Percentiles rank a stretch among this genome's conserved stretches.
phyloP scores from a whole-genome alignment of 2,113 vertebrate genomes.

The Erythrolamprus reginae region DNA sequence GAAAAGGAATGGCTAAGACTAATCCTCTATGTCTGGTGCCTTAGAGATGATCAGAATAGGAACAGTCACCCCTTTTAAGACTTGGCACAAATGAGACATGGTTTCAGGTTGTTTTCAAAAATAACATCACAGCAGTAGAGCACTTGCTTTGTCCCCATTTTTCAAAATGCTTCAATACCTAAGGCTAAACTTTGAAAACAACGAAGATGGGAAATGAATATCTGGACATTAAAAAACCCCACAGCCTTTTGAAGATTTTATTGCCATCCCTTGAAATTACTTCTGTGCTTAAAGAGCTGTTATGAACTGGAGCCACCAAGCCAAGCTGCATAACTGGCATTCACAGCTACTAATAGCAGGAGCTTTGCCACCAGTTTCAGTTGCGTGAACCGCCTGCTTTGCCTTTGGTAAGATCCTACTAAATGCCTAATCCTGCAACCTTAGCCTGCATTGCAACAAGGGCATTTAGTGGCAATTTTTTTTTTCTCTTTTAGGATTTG shows the following conservation, averaged over 20 bases:
- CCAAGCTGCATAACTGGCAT: background rate
- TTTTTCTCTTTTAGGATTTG: background rate
- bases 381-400: background rate
- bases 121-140: background rate
- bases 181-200: background rate
- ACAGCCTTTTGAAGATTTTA: background rate
- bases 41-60: background rate
- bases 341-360: background rate
- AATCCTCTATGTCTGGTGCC: no score
- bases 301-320: background rate
- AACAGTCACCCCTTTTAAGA: background rate
- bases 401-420: background rate
- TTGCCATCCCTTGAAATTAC: background rate
- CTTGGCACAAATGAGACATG: no score
- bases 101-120: background rate
- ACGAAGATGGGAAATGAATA: background rate
- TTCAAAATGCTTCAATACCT: background rate
- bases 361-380: background rate
- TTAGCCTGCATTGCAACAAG: slow-evolving; percentile 13
- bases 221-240: background rate
- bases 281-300: background rate
- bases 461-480: slow-evolving; percentile 19
- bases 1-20: background rate
- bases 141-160: background rate
- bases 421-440: background rate